Evolutionary conservation across 35 echinoderm and acorn worm species (phyloP).

Genomic region (Hemicentrotus pulcherrimus): DNA sequence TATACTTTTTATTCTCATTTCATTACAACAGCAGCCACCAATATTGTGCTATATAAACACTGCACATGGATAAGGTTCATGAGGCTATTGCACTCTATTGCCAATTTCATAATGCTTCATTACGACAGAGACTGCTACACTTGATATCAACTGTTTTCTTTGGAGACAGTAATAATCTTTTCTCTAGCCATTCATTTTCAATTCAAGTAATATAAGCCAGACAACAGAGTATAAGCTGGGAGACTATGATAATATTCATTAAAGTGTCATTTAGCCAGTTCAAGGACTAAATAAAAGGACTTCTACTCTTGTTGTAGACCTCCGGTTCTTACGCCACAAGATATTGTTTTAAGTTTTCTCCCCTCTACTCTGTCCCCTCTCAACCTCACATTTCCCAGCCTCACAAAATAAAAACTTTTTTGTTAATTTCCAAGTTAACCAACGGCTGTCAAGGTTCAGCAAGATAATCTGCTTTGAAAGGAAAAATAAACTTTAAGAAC

Average conservation of each 20-base stretch:
- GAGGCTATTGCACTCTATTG: not conserved
- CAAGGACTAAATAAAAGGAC: not conserved
- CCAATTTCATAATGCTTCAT: not conserved
- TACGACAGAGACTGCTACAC: not conserved
- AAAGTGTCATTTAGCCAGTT: not conserved
- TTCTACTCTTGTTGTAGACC: too few relatives aligned
- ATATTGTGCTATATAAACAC: not conserved
- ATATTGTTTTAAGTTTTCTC: too few relatives aligned
- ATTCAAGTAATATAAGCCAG: not conserved
- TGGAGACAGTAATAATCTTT: not conserved
- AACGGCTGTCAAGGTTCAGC: too few relatives aligned
- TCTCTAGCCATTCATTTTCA: not conserved
- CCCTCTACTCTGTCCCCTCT: too few relatives aligned
- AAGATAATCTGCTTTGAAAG: too few relatives aligned
- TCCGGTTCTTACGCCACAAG: too few relatives aligned
- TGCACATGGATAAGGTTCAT: not conserved
- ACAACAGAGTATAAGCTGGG: not conserved
- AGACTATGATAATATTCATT: constrained; percentile 1
- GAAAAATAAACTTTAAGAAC: too few relatives aligned
- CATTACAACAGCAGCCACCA: not conserved
- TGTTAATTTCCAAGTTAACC: too few relatives aligned
- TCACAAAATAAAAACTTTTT: too few relatives aligned
- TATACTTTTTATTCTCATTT: not conserved
- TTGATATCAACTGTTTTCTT: not conserved
- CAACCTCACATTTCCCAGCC: too few relatives aligned